phyloP scores from a whole-genome alignment of 1,140 invertebrate genomes.

The Bilobella aurantiaca region DNA sequence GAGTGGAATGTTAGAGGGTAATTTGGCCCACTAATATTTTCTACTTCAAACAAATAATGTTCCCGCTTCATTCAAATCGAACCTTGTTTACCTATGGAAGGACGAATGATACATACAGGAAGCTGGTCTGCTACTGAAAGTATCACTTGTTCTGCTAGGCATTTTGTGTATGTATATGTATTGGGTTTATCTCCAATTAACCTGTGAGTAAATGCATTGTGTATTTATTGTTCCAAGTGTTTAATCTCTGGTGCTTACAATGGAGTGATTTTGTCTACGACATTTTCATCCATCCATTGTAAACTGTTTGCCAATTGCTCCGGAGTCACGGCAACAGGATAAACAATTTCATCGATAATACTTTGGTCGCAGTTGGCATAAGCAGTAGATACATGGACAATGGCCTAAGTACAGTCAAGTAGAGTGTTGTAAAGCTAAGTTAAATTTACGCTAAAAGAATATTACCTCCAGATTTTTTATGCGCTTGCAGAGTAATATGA shows the following conservation, averaged over 20 bases:
- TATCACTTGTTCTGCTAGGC: constrained; percentile 69
- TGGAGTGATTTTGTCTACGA: constrained; percentile 58
- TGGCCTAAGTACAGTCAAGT: constrained; percentile 48
- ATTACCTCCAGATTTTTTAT: constrained; percentile 73
- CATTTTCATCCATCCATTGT: constrained; percentile 74
- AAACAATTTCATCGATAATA: constrained; percentile 68
- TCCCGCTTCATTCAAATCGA: no score
- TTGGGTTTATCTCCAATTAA: constrained; percentile 74
- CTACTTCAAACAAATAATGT: no score
- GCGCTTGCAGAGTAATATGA: constrained; percentile 72
- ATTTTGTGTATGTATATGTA: constrained; percentile 86
- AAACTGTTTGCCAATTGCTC: constrained; percentile 76
- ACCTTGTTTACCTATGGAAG: constrained; percentile 94
- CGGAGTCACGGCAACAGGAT: constrained; percentile 76
- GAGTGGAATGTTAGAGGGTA: no score
- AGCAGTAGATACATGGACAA: constrained; percentile 80
- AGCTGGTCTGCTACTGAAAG: constrained; percentile 62
- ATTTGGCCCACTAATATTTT: no score
- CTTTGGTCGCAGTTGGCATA: constrained; percentile 68
- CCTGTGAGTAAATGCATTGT: no score
- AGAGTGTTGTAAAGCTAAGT: no score
- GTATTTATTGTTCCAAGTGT: no score
- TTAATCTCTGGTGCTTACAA: constrained; percentile 53
- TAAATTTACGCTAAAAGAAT: no score
- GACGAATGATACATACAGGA: constrained; percentile 76